Conservation (phyloP, 2,888 invertebrate genomes). For the Aethes cnicana region DNA sequence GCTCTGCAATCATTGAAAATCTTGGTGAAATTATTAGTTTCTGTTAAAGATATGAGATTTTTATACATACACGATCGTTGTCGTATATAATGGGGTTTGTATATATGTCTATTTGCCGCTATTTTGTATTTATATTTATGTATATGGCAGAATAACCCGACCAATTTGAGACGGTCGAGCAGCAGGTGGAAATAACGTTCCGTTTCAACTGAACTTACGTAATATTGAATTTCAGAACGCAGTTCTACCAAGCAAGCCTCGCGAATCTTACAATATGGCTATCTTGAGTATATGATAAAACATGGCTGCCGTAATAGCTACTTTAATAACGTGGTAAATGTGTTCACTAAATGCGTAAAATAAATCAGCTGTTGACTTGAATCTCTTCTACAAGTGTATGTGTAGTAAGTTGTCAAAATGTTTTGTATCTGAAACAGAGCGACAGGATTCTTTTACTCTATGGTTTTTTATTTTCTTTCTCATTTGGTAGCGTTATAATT, state of each 20-base stretch:
- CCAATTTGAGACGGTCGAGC: slow-evolving; percentile 54
- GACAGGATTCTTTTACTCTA: slow-evolving; percentile 56
- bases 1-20: slow-evolving; percentile 24
- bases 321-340: neutral
- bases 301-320: slow-evolving; percentile 22
- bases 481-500: slow-evolving; percentile 37
- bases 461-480: slow-evolving; percentile 58
- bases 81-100: slow-evolving; percentile 49
- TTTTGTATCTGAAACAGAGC: slow-evolving; percentile 23
- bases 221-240: slow-evolving; percentile 24
- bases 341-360: neutral
- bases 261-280: neutral
- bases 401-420: slow-evolving; percentile 19
- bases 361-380: neutral
- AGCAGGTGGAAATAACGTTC: slow-evolving; percentile 50
- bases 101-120: slow-evolving; percentile 75
- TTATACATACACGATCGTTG: slow-evolving; percentile 54
- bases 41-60: slow-evolving; percentile 45
- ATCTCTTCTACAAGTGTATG: neutral
- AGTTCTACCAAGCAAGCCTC: slow-evolving; percentile 5
- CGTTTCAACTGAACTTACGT: slow-evolving; percentile 46
- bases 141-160: slow-evolving; percentile 56
- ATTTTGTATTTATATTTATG: slow-evolving; percentile 66
- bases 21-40: slow-evolving; percentile 35
- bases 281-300: slow-evolving; percentile 8